phyloP scores from a whole-genome alignment of 1,140 invertebrate species.

The Zophobas atratus region DNA sequence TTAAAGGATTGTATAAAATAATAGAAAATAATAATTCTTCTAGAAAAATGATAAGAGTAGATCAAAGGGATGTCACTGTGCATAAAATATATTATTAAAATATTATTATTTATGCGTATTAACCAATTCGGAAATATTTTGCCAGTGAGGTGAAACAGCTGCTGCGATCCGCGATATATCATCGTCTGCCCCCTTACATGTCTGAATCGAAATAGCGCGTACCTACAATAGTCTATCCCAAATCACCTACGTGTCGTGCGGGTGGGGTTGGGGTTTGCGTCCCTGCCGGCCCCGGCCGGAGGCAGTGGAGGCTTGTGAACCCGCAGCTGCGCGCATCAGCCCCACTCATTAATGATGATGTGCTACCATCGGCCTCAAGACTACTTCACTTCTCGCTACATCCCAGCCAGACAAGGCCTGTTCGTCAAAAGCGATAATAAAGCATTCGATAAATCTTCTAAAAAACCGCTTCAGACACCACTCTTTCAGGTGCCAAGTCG shows the following conservation, averaged over 20 bases:
- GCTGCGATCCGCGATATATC: not conserved
- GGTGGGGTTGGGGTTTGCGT: slow-evolving; percentile 49
- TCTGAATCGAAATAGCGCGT: slow-evolving; percentile 33
- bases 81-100: no score
- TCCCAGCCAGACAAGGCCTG: slow-evolving; percentile 54
- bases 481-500: not conserved
- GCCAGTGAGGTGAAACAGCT: no score
- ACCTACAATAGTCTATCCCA: slow-evolving; percentile 47
- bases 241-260: slow-evolving; percentile 57
- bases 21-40: no score
- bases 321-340: slow-evolving; percentile 60
- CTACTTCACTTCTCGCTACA: slow-evolving; percentile 64
- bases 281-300: slow-evolving; percentile 50
- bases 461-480: slow-evolving; percentile 46
- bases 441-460: slow-evolving; percentile 50
- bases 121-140: no score
- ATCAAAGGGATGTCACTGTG: no score
- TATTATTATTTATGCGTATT: no score
- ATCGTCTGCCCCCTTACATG: not conserved
- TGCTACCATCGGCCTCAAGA: slow-evolving; percentile 63
- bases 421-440: slow-evolving; percentile 56
- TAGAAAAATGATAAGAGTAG: no score
- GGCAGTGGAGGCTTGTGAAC: slow-evolving; percentile 56
- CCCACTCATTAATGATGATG: slow-evolving; percentile 65
- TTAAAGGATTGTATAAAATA: no score